A percentile compares a stretch with the other conserved stretches of the same genome.
Conservation (phyloP, 2,113 vertebrate species). For the Menura novaehollandiae region DNA sequence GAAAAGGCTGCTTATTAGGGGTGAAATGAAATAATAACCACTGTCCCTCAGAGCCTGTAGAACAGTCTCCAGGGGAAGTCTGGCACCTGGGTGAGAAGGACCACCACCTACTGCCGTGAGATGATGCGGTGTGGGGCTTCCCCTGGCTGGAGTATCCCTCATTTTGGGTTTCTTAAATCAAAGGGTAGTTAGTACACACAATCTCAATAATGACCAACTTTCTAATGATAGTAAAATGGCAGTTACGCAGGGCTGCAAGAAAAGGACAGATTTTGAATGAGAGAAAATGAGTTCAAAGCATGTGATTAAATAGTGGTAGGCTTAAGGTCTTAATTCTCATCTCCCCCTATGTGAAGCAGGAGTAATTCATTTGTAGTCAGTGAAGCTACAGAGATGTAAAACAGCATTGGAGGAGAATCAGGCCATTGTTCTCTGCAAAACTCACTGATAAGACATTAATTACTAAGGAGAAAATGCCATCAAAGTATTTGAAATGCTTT, state of each 20-base stretch:
- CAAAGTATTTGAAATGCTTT: constrained; percentile 60
- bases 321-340: constrained; percentile 40
- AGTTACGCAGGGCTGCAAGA: not conserved
- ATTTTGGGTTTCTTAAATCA: not conserved
- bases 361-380: constrained; percentile 39
- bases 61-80: not conserved
- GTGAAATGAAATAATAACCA: not conserved
- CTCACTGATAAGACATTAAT: constrained; percentile 65
- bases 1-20: not conserved
- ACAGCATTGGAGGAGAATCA: constrained; percentile 35
- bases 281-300: constrained; percentile 11
- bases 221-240: not conserved
- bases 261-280: constrained; percentile 21
- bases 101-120: not conserved
- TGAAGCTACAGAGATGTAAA: constrained; percentile 34
- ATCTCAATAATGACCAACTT: not conserved
- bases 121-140: accelerated
- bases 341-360: not conserved
- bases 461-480: constrained; percentile 55
- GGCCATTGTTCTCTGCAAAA: constrained; percentile 47
- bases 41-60: not conserved
- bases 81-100: not conserved
- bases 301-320: constrained; percentile 22
- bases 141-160: not conserved
- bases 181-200: not conserved